Evolutionary conservation across 1,140 invertebrate species (phyloP), one percentile per base, ranked within the genome.

Genomic region (Melipona quadrifasciata): DNA sequence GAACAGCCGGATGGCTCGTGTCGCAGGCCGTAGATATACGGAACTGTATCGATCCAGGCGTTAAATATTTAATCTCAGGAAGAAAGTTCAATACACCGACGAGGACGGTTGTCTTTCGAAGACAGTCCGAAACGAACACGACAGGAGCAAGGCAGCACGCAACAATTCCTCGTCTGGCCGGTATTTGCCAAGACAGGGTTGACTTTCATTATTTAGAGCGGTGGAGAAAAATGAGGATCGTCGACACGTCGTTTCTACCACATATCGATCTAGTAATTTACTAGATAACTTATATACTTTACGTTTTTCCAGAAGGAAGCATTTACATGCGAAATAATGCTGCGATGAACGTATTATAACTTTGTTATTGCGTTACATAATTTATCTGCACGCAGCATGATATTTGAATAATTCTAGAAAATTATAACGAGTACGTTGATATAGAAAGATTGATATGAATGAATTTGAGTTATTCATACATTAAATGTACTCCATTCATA

Each of bases 71-170:
- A 93, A 91, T 92, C 88, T 83, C 76, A 86, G 86, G 85, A 90
- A 91, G 91, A 91, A 92, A 92, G 92, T 93, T 93, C 91, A 92
- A 93, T 93, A 92, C 87, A 90, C 89, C 64, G 83, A 84, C 78
- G 74, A 80, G 86, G 86, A 84, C 77, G 87, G 82, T 85, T 90
- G 87, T 90, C 89, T 90, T 83, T 84, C 86, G 85, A 90, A 90
- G 89, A 90, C 87, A 82, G 84, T 68, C 57, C 67, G 80, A 68
- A 61, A 82, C 74, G 86, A 82, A 82, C 64, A 80, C 61, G 85
- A 85, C 82, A 70, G 82, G 70, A 84, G 82, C 77, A 80, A 83
- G 78, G 51, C 76, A 64, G 61, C 87, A 90, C 88, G 88, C 89
- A 87, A 90, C 87, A 87, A 81, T 80, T 74, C 68, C 79, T 67